Evolutionary conservation across 2,113 vertebrate genomes (phyloP), one percentile per base, ranked within the genome.

Genomic region (Poecile atricapillus): DNA sequence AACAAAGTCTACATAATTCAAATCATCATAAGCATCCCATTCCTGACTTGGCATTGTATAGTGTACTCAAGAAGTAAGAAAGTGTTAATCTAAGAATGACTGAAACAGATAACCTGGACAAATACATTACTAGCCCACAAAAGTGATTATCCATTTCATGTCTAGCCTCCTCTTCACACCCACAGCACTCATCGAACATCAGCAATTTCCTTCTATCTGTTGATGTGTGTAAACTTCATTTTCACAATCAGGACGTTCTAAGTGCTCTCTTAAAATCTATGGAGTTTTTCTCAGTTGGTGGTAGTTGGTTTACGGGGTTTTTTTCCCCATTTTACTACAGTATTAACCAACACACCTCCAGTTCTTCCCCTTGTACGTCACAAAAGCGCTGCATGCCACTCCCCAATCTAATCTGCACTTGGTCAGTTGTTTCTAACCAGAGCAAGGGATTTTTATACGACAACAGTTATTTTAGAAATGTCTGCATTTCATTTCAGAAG

Each of bases 151-250:
- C 18, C 10, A 63, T 59, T 83, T 89, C 6, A n/a, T 2, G 12
- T 24, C 19, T 37, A 64, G 31, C 30, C 28, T 74, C n/a, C 37
- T 13, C 46, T 76, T 80, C 35, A 67, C 8, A 30, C 0, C 1
- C 11, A n/a, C 7, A 43, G 17, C 0, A 2, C 6, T 28, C 46
- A 75, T 0, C 0, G 0, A 82, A 62, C 39, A 59, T 5, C 27
- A 85, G 31, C 5, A 64, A 60, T 39, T 30, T 55, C 65, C 23
- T 76, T 83, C 20, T 19, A 19, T 37, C 52, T 59, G 71, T 31
- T 31, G 13, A 75, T 7, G 9, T 13, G 15, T 2, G 3, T 47
- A 52, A 81, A 76, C 13, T 67, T 47, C 8, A 44, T 39, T 85
- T 78, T 60, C 39, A 23, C 27, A 67, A 73, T 37, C 21, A 53